Evolutionary conservation across 2,113 vertebrate genomes (phyloP), one percentile per base, ranked within the genome.

Genomic region (Blennius ocellaris): DNA sequence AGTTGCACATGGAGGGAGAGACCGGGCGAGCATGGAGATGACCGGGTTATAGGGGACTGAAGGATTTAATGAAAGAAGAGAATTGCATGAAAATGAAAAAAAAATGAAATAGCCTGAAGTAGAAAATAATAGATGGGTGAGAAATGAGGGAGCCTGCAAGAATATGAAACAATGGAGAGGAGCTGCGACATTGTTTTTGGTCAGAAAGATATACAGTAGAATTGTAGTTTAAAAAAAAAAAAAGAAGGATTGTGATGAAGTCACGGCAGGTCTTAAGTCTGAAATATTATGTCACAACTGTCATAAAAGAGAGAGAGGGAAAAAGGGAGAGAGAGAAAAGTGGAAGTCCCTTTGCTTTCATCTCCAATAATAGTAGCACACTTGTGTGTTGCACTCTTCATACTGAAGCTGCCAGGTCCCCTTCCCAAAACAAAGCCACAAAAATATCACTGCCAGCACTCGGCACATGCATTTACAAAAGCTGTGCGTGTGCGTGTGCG

Each of bases 361-460:
- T 89, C 81, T 87, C 78, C 81, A 83, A 78, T 90, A 90, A 87
- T 85, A 89, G 81, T 79, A 51, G 49, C 17, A 80, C 76, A 60
- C 77, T 70, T 80, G 78, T 82, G 53, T 74, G 53, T 73, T 69
- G 68, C 74, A 40, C 63, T 61, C 44, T 44, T 80, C 76, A 48
- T 52, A 73, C 54, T 63, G 69, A 55, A 58, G 65, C 84, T 88
- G 79, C 81, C 80, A 90, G 75, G 73, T 81, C 69, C 44, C 69
- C 63, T 76, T 83, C 50, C 58, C 77, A 74, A 86, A 90, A 91
- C 86, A 92, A 92, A 90, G 76, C 80, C 66, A 81, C 67, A 64
- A 81, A 89, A 92, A 92, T 88, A 89, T 84, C 82, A 78, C 72
- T 73, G 82, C 82, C 85, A 90, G 76, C 86, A 83, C 79, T 87